Evolutionary conservation across 2,113 vertebrate species (phyloP).

Genomic region (Campylomormyrus tamandua): DNA sequence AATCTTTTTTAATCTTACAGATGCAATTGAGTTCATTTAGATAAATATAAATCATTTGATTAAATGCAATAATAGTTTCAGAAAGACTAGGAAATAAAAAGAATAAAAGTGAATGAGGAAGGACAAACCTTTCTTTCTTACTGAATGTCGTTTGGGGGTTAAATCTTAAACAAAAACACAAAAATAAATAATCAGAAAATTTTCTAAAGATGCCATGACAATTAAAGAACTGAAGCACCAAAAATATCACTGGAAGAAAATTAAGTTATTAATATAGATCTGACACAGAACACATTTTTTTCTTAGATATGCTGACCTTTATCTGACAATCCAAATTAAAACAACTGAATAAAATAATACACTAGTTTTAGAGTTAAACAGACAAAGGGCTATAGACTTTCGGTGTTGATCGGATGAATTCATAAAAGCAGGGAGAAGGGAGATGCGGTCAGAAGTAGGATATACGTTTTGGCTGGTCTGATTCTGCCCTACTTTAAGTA

Average conservation of each 20-base stretch:
- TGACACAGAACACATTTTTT: background rate
- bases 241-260: background rate
- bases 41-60: background rate
- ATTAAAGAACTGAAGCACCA: background rate
- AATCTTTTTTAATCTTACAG: background rate
- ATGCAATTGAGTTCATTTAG: background rate
- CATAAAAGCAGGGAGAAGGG: background rate
- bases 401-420: background rate
- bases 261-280: background rate
- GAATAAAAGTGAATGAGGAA: background rate
- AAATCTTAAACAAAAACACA: slow-evolving; percentile 39
- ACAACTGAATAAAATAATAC: background rate
- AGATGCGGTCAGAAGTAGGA: background rate
- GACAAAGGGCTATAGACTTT: background rate
- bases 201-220: background rate
- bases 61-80: background rate
- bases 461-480: background rate
- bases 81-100: background rate
- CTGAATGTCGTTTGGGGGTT: slow-evolving; percentile 31
- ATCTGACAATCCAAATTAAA: background rate
- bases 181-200: background rate
- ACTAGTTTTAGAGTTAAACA: background rate
- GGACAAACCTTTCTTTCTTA: slow-evolving; percentile 56
- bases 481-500: background rate
- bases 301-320: background rate